Conservation (phyloP, 2,888 invertebrate species). For the Eubasilissa splendida region DNA sequence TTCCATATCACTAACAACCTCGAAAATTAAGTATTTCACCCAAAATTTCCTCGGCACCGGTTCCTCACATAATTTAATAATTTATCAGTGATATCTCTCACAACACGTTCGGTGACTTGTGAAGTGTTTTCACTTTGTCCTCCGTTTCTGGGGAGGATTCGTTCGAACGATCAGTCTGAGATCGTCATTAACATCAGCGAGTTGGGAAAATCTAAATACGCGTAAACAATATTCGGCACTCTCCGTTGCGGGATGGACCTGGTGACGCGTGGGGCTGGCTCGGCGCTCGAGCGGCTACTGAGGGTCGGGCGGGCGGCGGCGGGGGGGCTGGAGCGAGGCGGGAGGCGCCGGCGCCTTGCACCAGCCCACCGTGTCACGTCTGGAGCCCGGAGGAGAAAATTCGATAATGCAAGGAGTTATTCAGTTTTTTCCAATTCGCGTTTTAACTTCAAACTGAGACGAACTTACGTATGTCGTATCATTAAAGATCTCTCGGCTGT, state of each 20-base stretch:
- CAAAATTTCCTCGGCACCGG: conserved; percentile 12
- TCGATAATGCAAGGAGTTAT: conserved; percentile 58
- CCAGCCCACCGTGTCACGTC: conserved; percentile 44
- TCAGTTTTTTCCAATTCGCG: conserved; percentile 50
- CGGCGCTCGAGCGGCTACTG: conserved; percentile 56
- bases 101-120: neutral
- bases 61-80: conserved; percentile 9
- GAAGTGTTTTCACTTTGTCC: conserved; percentile 1
- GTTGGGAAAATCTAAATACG: conserved; percentile 34
- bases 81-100: neutral
- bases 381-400: conserved; percentile 49
- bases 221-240: conserved; percentile 38
- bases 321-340: conserved; percentile 60
- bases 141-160: neutral
- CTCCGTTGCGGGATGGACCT: neutral
- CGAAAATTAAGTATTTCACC: neutral
- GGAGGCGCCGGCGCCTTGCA: conserved; percentile 65
- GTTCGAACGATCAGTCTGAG: neutral
- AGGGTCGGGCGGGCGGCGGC: conserved; percentile 50
- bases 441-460: neutral
- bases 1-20: conserved; percentile 35
- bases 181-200: neutral
- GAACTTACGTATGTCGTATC: too few species aligned
- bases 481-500: too few species aligned
- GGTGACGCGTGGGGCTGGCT: conserved; percentile 41